Evolutionary conservation across 1,140 invertebrate genomes (phyloP).

Genomic region (Physella acuta): DNA sequence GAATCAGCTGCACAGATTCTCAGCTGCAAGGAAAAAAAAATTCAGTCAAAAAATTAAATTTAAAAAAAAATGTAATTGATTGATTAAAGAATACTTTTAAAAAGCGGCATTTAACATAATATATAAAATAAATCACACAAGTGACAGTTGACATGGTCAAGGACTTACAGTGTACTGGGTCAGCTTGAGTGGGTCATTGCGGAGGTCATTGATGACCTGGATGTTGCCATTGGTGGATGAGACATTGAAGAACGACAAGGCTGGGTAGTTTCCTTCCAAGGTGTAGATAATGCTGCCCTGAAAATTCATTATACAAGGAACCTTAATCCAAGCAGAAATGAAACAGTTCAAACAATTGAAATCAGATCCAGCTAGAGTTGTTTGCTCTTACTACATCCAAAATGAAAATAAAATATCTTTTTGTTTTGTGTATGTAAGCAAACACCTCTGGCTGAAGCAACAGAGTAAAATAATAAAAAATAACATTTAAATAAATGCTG

Average conservation of each 20-base stretch:
- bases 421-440: too few species aligned
- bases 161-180: constrained; percentile 38
- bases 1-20: constrained; percentile 43
- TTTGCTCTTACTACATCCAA: too few species aligned
- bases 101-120: neutral
- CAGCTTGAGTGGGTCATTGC: constrained; percentile 30
- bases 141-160: too few species aligned
- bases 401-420: too few species aligned
- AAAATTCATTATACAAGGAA: neutral
- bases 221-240: constrained; percentile 36
- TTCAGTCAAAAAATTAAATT: neutral
- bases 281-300: constrained; percentile 43
- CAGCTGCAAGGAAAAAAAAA: constrained; percentile 33
- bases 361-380: too few species aligned
- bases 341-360: too few species aligned
- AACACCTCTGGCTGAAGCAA: too few species aligned
- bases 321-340: too few species aligned
- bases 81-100: constrained; percentile 4
- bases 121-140: too few species aligned
- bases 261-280: constrained; percentile 42
- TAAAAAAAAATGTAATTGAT: neutral
- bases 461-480: too few species aligned
- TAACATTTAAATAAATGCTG: too few species aligned
- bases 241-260: constrained; percentile 44
- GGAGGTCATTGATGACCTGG: constrained; percentile 37